Base-by-base conservation (phyloP, 2,797 vertebrate species). In the Myotis planiceps region DNA sequence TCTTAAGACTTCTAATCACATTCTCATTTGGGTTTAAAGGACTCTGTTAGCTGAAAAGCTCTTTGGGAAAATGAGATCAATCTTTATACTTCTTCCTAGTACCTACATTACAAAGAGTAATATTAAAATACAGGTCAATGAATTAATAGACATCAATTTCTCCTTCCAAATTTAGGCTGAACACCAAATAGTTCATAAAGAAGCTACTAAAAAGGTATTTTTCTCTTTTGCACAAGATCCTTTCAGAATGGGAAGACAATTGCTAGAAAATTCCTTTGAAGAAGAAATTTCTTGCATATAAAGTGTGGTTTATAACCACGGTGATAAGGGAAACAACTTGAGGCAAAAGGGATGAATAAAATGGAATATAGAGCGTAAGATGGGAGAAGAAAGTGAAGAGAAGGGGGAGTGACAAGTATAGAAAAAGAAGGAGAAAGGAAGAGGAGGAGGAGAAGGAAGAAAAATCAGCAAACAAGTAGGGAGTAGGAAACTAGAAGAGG, bases 81-180 rank as follows among this genome's bases (percentile, higher is more conserved):
- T 25, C 27, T 88, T 85, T 60, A 29, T 23, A n/a, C 63, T 78
- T 29, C 9, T 72, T 60, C 21, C 16, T 19, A 60, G 19, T 13
- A 91, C 7, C 34, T 68, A 60, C 9, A 6, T 39, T 34, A 51
- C 0, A 53, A 12, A 78, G 42, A 58, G 13, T 63, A 39, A 39
- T 23, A 79, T 88, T 82, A 53, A 66, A 88, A 65, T 63, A 63
- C 60, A n/a, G n/a, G 16, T 34, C 72, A 95, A 42, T 86, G 2
- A 72, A 81, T 95, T 39, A 72, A 65, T 53, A 85, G 16, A 39
- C 15, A 37, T 63, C 19, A 65, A 45, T 83, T 69, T 55, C 45
- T 84, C 29, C 71, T 90, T 83, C 76, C 37, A 86, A 79, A 74
- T 94, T 79, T 95, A n/a, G 34, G 12, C 5, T 75, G 29, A 82